Conservation (phyloP, 1,140 invertebrate species). For the Spodoptera frugiperda region DNA sequence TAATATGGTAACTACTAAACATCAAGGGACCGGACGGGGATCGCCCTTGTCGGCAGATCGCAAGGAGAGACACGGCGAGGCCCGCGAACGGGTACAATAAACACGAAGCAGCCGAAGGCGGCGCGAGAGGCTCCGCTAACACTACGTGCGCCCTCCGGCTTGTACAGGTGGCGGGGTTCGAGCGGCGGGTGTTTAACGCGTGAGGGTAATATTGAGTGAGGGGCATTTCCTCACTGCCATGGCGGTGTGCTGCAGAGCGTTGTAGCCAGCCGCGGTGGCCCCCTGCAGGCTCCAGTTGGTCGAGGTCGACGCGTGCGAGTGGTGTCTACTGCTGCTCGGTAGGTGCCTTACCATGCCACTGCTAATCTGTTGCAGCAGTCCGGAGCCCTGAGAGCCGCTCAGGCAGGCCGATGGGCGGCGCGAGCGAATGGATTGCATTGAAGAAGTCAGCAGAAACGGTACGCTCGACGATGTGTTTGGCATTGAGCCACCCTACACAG, state of each 20-base stretch:
- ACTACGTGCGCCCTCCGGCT: neutral
- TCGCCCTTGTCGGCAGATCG: constrained; percentile 44
- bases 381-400: constrained; percentile 89
- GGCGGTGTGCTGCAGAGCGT: constrained; percentile 82
- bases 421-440: constrained; percentile 93
- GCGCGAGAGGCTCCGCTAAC: neutral
- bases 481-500: constrained; percentile 92
- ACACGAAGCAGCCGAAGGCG: constrained; percentile 1
- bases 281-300: constrained; percentile 88
- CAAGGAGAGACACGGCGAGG: neutral
- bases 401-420: constrained; percentile 90
- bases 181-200: constrained; percentile 66
- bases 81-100: neutral
- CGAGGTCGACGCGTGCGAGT: constrained; percentile 86
- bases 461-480: constrained; percentile 95
- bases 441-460: constrained; percentile 92
- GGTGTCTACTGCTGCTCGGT: constrained; percentile 74
- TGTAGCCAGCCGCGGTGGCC: constrained; percentile 87
- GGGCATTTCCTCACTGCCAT: constrained; percentile 92
- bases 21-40: constrained; percentile 65
- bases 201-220: constrained; percentile 89
- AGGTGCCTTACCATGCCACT: constrained; percentile 88
- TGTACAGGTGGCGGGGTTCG: neutral
- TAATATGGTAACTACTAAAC: constrained; percentile 66
- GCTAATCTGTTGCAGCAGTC: constrained; percentile 93